These are phyloP conservation scores for Daubentonia madagascariensis DNA, from an alignment of 2,113 vertebrate genomes.

Conservation along the genomic window DNA sequence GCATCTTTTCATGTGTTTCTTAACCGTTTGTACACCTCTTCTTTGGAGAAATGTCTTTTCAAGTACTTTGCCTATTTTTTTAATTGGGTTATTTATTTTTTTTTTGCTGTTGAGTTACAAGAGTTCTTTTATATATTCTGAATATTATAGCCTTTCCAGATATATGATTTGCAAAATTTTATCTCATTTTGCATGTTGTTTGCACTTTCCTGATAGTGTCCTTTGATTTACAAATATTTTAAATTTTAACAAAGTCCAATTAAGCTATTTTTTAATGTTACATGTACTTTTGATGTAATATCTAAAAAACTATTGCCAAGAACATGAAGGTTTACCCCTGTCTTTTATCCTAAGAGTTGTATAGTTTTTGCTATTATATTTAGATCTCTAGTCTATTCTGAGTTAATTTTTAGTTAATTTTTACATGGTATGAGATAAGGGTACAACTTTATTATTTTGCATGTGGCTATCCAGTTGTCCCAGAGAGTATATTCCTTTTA, in stretches of 20 bases:
- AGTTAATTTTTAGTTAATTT: neutral
- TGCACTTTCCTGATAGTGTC: neutral
- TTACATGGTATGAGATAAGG: neutral
- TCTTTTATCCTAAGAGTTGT: neutral
- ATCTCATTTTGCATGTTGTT: neutral
- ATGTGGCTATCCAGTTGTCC: neutral
- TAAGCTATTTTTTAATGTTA: neutral
- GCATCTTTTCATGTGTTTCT: neutral
- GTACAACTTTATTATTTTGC: neutral
- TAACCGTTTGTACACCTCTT: neutral
- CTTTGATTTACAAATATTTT: neutral
- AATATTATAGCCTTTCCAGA: neutral
- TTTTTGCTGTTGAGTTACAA: neutral
- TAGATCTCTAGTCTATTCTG: neutral
- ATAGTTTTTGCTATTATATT: neutral
- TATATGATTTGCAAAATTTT: neutral
- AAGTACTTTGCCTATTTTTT: neutral
- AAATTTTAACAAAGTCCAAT: neutral
- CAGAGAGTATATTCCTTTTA: neutral
- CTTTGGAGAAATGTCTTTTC: neutral
- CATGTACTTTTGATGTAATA: neutral
- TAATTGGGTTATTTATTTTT: neutral
- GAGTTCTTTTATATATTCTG: neutral
- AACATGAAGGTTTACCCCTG: neutral
- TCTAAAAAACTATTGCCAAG: neutral